Evolutionary conservation across 1,140 invertebrate species (phyloP).

Genomic region (Hirudo medicinalis): DNA sequence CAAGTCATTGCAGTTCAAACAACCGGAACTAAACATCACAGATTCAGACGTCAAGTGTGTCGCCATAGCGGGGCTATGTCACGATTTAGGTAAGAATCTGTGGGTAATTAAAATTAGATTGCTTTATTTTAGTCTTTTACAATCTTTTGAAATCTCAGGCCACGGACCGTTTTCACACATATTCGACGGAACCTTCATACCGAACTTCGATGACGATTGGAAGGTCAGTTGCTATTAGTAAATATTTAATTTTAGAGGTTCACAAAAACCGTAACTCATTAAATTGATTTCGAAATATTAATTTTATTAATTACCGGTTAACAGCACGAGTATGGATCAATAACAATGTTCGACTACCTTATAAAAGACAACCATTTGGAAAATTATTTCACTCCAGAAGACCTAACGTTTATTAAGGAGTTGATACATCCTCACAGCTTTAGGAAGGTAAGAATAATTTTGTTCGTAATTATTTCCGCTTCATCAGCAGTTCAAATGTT

Average conservation of each 20-base stretch:
- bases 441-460: neutral
- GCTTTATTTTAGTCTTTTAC: neutral
- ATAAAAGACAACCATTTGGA: slow-evolving; percentile 36
- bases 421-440: slow-evolving; percentile 32
- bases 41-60: slow-evolving; percentile 45
- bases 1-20: slow-evolving; percentile 31
- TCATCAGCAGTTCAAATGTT: too few species aligned
- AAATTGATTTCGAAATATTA: neutral
- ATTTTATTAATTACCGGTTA: neutral
- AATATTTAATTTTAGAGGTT: too few species aligned
- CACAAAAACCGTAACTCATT: too few species aligned
- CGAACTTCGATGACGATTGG: slow-evolving; percentile 29
- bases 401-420: slow-evolving; percentile 42
- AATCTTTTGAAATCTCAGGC: slow-evolving; percentile 24
- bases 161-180: slow-evolving; percentile 55
- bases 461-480: too few species aligned
- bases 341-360: slow-evolving; percentile 43
- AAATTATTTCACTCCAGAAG: slow-evolving; percentile 23
- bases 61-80: slow-evolving; percentile 52
- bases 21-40: slow-evolving; percentile 43
- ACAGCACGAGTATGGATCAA: slow-evolving; percentile 44
- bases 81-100: slow-evolving; percentile 48
- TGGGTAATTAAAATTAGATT: neutral
- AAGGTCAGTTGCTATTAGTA: slow-evolving; percentile 28
- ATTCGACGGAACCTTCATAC: slow-evolving; percentile 43